Base-by-base conservation (phyloP, 2,797 vertebrate species). In the Loriculus beryllinus region DNA sequence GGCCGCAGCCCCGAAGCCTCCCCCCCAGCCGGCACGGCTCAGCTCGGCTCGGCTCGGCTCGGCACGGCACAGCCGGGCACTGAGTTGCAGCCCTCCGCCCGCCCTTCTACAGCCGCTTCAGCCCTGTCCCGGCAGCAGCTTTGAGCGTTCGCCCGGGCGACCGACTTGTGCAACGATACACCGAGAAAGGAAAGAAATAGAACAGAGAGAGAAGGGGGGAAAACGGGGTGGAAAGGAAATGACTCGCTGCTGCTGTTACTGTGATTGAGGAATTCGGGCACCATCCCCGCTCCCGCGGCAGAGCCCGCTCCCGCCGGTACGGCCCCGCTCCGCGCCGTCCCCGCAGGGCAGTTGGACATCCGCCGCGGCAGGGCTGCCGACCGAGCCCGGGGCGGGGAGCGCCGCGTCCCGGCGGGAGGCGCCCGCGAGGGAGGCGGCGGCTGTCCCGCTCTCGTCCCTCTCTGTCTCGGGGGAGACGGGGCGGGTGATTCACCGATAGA, bases 251-350 rank as follows among this genome's bases (percentile, higher is more conserved):
- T 91, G 96, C 80, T 81, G 86, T 83, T 95, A 90, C 92, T 6
- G 90, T 75, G 96, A 97, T 93, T 97, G 96, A 95, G 91, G 96
- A 96, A 96, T 94, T 89, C 31, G 92, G 68, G 89, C 96, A 81
- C 84, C 33, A 23, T 88, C 83, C 62, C 90, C 25, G 64, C 14
- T 14, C 93, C 91, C 94, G 94, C 79, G 31, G 52, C 52, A 54
- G 52, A 54, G 54, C 82, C 92, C 90, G 85, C 93, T 86, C 79
- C 78, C 40, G 39, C 75, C 75, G 42, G 26, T 26, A 22, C 11
- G 49, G 49, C 37, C 85, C 33, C 31, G 23, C 40, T 43, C 35
- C 42, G 28, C 48, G 18, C 62, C 49, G 67, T 29, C 26, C 62
- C 81, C 17, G 47, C 9, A 25, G 69, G 19, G 54, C 43, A 16